Conservation (phyloP, 2,888 invertebrate species). For the Pristionchus exspectatus region DNA sequence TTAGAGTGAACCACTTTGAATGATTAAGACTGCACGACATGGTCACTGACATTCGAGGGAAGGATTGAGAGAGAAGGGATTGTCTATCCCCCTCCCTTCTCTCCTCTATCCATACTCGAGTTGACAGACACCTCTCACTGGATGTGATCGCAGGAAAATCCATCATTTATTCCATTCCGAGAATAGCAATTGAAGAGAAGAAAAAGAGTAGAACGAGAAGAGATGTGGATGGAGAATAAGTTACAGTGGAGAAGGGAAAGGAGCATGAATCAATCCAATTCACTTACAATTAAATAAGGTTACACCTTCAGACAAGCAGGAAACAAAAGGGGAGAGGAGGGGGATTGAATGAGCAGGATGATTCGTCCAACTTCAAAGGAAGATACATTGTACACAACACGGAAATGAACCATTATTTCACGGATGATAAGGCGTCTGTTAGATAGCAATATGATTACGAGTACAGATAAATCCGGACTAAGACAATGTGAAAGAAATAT, state of each 20-base stretch:
- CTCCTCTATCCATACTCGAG: neutral
- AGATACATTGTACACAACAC: conserved; percentile 43
- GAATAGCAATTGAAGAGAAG: neutral
- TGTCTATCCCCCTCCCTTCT: neutral
- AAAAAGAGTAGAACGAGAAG: neutral
- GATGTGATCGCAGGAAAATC: conserved; percentile 16
- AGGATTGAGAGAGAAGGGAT: neutral
- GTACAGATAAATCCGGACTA: neutral
- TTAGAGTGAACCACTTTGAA: neutral
- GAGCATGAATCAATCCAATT: neutral
- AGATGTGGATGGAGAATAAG: neutral
- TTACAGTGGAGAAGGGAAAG: neutral
- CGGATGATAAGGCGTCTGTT: conserved; percentile 25
- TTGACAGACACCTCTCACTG: conserved; percentile 1
- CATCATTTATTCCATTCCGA: conserved; percentile 25
- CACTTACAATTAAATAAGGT: neutral
- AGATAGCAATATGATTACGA: conserved; percentile 23
- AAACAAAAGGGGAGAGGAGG: neutral
- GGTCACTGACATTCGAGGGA: neutral
- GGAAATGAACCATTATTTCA: conserved; percentile 39
- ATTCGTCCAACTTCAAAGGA: conserved; percentile 41
- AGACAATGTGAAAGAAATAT: conserved; percentile 23
- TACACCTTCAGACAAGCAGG: neutral
- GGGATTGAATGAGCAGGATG: neutral
- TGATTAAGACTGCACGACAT: neutral